phyloP scores from a whole-genome alignment of 2,113 vertebrate genomes.

The Misgurnus anguillicaudatus region DNA sequence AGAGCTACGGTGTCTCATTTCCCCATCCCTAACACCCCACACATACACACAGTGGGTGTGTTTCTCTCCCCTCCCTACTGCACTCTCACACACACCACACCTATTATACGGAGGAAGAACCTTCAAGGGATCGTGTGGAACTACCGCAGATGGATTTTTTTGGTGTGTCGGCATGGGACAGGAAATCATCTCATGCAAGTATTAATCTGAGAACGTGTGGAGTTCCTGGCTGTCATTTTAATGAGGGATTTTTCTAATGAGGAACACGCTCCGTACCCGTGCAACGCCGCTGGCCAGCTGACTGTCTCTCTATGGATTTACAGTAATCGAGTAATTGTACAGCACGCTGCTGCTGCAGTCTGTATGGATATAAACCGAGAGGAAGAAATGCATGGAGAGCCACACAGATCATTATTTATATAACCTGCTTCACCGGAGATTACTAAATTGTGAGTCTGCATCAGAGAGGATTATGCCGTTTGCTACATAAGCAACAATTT shows the following conservation, averaged over 20 bases:
- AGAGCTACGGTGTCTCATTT: conserved; percentile 21
- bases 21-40: conserved; percentile 9
- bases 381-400: conserved; percentile 7
- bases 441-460: conserved; percentile 43
- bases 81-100: background rate
- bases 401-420: background rate
- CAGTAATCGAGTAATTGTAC: background rate
- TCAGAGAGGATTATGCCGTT: conserved; percentile 16
- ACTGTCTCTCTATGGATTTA: conserved; percentile 15
- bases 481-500: background rate
- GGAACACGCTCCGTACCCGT: background rate
- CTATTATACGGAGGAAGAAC: conserved; percentile 7
- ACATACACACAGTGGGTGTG: background rate
- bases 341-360: background rate
- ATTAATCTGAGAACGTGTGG: conserved; percentile 26
- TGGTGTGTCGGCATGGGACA: background rate
- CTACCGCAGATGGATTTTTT: conserved; percentile 19
- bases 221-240: conserved; percentile 13
- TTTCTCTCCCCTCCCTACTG: background rate
- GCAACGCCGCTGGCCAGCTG: background rate
- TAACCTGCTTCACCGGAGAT: conserved; percentile 21
- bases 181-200: conserved; percentile 13
- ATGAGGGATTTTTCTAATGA: conserved; percentile 25
- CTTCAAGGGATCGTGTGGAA: background rate
- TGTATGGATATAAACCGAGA: background rate